Percentiles rank a stretch among this genome's conserved stretches.
Conservation (phyloP, 2,888 invertebrate genomes). For the Iphiclides podalirius region DNA sequence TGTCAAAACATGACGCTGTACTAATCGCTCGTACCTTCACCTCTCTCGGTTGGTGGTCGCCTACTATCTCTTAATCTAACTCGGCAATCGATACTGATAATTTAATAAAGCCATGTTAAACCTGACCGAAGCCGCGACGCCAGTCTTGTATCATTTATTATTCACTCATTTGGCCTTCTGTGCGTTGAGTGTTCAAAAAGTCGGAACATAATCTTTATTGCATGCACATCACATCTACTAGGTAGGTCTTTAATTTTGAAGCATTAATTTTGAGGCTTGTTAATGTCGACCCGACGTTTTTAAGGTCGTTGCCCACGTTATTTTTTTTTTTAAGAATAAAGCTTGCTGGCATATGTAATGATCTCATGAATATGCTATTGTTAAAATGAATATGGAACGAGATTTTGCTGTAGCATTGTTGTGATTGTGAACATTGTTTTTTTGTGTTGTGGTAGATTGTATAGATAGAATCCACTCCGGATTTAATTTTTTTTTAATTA, state of each 20-base stretch:
- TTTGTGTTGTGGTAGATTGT: too few relatives aligned
- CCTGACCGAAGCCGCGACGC: constrained; percentile 4
- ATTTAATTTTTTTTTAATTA: too few relatives aligned
- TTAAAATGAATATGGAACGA: too few relatives aligned
- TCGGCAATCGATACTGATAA: constrained; percentile 1
- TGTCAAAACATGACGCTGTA: neutral
- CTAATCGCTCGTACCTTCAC: neutral
- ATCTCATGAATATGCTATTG: too few relatives aligned
- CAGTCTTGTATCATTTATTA: constrained; percentile 24
- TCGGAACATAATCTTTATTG: constrained; percentile 18
- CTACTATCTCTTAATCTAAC: constrained; percentile 7
- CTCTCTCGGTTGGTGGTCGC: constrained; percentile 6
- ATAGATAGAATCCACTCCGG: too few relatives aligned
- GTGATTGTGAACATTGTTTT: too few relatives aligned
- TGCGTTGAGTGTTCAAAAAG: constrained; percentile 16
- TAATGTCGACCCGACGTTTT: constrained; percentile 2
- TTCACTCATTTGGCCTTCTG: constrained; percentile 37
- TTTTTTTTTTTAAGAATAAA: too few relatives aligned
- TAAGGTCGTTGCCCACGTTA: constrained; percentile 3
- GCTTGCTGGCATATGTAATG: too few relatives aligned
- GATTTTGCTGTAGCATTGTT: too few relatives aligned
- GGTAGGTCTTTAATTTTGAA: constrained; percentile 16
- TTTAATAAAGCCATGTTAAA: constrained; percentile 2
- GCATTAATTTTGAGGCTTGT: constrained; percentile 10
- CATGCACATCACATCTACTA: neutral